phyloP scores from a whole-genome alignment of 2,113 vertebrate species.

The Diadophis punctatus region DNA sequence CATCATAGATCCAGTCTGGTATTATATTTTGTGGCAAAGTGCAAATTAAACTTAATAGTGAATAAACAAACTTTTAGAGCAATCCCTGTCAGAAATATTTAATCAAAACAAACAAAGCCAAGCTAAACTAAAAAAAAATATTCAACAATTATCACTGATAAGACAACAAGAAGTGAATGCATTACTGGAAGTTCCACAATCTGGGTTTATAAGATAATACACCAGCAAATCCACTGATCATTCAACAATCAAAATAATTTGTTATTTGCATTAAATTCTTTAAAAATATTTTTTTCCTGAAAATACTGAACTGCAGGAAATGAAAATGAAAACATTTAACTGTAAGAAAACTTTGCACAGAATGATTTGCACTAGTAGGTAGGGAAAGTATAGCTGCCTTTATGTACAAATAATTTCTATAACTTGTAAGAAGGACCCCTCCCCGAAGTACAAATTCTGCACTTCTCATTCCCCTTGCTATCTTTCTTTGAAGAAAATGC shows the following conservation, averaged over 20 bases:
- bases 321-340: background rate
- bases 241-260: background rate
- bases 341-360: background rate
- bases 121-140: background rate
- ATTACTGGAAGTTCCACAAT: background rate
- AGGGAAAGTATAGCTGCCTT: background rate
- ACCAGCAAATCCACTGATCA: background rate
- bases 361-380: background rate
- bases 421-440: background rate
- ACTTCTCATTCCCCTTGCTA: background rate
- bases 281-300: background rate
- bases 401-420: background rate
- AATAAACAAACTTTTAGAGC: background rate
- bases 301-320: background rate
- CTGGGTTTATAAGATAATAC: background rate
- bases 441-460: background rate
- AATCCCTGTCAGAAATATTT: background rate
- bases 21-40: background rate
- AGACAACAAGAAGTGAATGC: background rate
- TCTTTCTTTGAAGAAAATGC: slow-evolving; percentile 18
- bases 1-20: background rate
- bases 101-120: background rate
- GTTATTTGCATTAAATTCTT: background rate
- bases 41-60: background rate
- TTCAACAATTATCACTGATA: background rate